phyloP scores from a whole-genome alignment of 2,888 invertebrate genomes.

The Rotaria sp. region DNA sequence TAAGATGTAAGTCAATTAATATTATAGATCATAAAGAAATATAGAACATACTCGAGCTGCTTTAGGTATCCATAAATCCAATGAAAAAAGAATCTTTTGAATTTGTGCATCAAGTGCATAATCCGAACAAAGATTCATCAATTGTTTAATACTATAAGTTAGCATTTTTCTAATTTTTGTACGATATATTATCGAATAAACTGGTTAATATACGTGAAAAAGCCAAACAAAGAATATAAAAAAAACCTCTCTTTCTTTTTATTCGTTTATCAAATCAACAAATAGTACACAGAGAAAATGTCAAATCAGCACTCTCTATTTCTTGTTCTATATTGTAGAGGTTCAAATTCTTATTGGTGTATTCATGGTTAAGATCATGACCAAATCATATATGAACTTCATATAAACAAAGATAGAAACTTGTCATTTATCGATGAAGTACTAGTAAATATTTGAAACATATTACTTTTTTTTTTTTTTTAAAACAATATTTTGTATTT shows the following conservation, averaged over 20 bases:
- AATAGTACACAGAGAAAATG: not conserved
- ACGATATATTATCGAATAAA: not conserved
- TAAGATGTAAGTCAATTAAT: not conserved
- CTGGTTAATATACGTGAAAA: not conserved
- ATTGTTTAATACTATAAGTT: not conserved
- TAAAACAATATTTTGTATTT: not conserved
- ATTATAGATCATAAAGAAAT: not conserved
- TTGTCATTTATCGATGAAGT: not conserved
- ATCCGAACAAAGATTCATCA: slow-evolving; percentile 12
- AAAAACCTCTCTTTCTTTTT: not conserved
- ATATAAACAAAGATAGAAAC: not conserved
- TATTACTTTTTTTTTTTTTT: too few relatives aligned
- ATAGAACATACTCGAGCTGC: not conserved
- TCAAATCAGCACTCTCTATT: not conserved
- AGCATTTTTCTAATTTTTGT: not conserved
- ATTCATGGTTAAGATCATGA: not conserved
- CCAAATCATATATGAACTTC: not conserved
- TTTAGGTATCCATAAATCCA: slow-evolving; percentile 25
- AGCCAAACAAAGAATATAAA: not conserved
- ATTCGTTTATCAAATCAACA: not conserved
- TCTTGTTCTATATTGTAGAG: not conserved
- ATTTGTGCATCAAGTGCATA: slow-evolving; percentile 23
- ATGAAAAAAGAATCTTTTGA: slow-evolving; percentile 24
- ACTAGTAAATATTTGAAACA: not conserved
- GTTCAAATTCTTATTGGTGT: not conserved